A percentile compares a stretch with the other conserved stretches of the same genome.
These are phyloP conservation scores for Ceratina calcarata DNA, from an alignment of 1,140 invertebrate species.

Conservation along the genomic window DNA sequence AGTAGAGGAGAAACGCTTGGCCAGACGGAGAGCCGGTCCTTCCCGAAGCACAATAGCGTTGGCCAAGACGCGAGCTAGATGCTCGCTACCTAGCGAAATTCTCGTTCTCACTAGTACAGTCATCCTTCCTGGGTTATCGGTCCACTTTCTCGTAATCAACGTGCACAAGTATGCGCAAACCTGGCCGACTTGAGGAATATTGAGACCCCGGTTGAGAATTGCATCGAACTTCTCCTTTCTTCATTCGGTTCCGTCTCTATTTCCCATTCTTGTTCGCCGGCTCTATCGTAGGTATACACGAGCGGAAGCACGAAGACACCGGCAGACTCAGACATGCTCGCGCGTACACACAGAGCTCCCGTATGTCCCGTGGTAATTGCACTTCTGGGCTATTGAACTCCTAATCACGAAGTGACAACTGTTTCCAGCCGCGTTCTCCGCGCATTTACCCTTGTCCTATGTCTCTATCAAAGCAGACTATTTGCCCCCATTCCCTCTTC, in stretches of 20 bases:
- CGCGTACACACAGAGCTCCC: conserved; percentile 1
- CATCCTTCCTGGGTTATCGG: conserved; percentile 48
- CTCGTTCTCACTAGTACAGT: conserved; percentile 37
- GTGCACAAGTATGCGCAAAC: conserved; percentile 43
- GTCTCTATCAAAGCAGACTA: conserved; percentile 12
- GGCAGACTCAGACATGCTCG: background rate
- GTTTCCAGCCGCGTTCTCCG: conserved; percentile 21
- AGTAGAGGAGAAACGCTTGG: conserved; percentile 12
- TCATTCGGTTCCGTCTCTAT: background rate
- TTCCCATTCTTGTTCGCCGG: background rate
- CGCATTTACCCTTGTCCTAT: conserved; percentile 3
- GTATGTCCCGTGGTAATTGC: conserved; percentile 58
- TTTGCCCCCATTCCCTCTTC: background rate
- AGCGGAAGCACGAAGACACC: background rate
- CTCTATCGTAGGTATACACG: background rate
- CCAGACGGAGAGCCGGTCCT: conserved; percentile 42
- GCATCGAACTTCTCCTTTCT: conserved; percentile 42
- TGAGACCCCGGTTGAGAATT: conserved; percentile 34
- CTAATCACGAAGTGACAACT: conserved; percentile 67
- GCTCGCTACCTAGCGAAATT: conserved; percentile 41
- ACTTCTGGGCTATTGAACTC: conserved; percentile 61
- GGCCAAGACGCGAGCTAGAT: conserved; percentile 29
- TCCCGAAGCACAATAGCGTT: conserved; percentile 47
- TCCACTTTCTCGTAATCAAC: conserved; percentile 24
- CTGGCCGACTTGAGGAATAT: conserved; percentile 23